Percentiles rank a stretch among this genome's conserved stretches.
Evolutionary conservation across 2,888 invertebrate genomes (phyloP).

Genomic region (Tyria jacobaeae): DNA sequence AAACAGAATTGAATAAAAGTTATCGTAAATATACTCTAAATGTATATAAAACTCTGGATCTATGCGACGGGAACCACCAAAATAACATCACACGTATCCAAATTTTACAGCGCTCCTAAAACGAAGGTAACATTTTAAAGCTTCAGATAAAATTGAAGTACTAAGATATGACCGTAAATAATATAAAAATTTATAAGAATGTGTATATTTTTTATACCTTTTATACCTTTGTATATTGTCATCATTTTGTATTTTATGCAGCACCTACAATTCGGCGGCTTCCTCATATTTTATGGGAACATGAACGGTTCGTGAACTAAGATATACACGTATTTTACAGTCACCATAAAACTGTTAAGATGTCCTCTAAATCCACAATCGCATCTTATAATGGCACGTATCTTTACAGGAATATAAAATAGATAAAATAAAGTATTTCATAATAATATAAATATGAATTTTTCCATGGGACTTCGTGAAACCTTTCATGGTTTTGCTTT

Average conservation of each 20-base stretch:
- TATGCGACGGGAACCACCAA: background rate
- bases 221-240: slow-evolving; percentile 53
- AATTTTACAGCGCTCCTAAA: slow-evolving; percentile 39
- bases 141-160: slow-evolving; percentile 38
- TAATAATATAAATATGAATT: background rate
- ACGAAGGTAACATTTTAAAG: slow-evolving; percentile 42
- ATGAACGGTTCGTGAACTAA: slow-evolving; percentile 63
- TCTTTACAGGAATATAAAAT: slow-evolving; percentile 23
- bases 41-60: background rate
- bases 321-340: slow-evolving; percentile 57
- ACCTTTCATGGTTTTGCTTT: background rate
- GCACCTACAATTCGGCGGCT: slow-evolving; percentile 62
- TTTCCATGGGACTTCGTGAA: background rate
- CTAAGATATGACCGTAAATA: slow-evolving; percentile 49
- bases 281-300: slow-evolving; percentile 61
- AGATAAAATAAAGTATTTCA: too few relatives aligned
- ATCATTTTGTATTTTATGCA: slow-evolving; percentile 59
- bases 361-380: slow-evolving; percentile 53
- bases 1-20: background rate
- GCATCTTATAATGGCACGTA: slow-evolving; percentile 39
- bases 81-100: slow-evolving; percentile 10
- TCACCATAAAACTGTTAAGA: slow-evolving; percentile 58
- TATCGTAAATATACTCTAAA: background rate
- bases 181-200: slow-evolving; percentile 58
- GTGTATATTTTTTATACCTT: slow-evolving; percentile 56